These are phyloP conservation scores for Gymnogyps californianus DNA, from an alignment of 2,113 vertebrate genomes.

Conservation along the genomic window DNA sequence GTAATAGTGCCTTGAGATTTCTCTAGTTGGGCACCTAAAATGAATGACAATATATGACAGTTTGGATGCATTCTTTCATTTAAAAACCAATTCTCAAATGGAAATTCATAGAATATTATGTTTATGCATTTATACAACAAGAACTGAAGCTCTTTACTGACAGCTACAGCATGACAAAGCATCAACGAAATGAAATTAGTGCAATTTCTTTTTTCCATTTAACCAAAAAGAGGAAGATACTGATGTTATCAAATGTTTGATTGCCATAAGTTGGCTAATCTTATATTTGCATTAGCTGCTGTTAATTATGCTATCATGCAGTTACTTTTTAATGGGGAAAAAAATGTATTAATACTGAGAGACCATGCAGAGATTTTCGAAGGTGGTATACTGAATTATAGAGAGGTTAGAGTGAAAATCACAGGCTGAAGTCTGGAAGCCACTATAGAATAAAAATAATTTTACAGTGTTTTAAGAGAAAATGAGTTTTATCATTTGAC, in stretches of 20 bases:
- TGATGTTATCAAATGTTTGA: not conserved
- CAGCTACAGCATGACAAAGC: not conserved
- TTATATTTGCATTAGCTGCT: not conserved
- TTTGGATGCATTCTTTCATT: not conserved
- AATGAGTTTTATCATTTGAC: not conserved
- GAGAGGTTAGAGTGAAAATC: not conserved
- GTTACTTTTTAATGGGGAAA: not conserved
- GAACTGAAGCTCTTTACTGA: not conserved
- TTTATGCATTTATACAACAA: not conserved
- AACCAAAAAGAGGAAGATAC: not conserved
- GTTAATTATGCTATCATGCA: not conserved
- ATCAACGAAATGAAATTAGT: not conserved
- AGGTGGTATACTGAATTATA: not conserved
- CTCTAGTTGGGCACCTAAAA: not conserved
- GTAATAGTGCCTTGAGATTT: not conserved
- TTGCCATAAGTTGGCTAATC: not conserved
- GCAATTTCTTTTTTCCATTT: not conserved
- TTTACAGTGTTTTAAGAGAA: not conserved
- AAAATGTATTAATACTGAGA: not conserved
- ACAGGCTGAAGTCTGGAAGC: not conserved
- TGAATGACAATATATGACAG: not conserved
- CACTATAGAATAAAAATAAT: not conserved
- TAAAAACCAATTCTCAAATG: not conserved
- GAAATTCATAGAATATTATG: not conserved
- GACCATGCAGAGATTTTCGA: not conserved